phyloP scores from a whole-genome alignment of 2,888 invertebrate species.

The Aspidiotus destructor region DNA sequence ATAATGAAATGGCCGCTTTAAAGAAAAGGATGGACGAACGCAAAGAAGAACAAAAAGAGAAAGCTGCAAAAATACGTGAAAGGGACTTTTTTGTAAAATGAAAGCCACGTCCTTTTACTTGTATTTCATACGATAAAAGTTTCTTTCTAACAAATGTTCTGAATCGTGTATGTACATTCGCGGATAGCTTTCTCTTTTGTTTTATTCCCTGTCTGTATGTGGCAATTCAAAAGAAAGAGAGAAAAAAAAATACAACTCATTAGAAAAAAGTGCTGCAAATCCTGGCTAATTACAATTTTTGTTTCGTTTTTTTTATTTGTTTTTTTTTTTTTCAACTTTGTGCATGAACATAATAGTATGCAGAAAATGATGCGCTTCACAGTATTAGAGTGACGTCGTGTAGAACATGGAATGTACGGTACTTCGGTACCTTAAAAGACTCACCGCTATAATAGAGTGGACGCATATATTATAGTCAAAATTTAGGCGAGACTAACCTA shows the following conservation, averaged over 20 bases:
- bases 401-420: too few relatives aligned
- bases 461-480: too few relatives aligned
- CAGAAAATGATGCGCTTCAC: neutral
- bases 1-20: conserved; percentile 2
- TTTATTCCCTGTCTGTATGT: conserved; percentile 25
- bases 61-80: conserved; percentile 6
- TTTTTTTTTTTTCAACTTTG: conserved; percentile 14
- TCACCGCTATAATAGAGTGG: too few relatives aligned
- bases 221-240: conserved; percentile 16
- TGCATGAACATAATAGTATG: conserved; percentile 20
- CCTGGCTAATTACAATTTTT: conserved; percentile 30
- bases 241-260: conserved; percentile 23
- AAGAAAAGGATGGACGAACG: conserved; percentile 17
- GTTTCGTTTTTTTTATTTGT: conserved; percentile 28
- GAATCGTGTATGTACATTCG: conserved; percentile 26
- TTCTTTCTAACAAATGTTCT: conserved; percentile 28
- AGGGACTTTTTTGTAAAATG: conserved; percentile 23
- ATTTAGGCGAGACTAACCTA: too few relatives aligned
- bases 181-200: conserved; percentile 29
- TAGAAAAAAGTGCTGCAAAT: conserved; percentile 29
- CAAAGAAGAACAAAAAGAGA: conserved; percentile 13
- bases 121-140: conserved; percentile 29
- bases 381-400: too few relatives aligned
- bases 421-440: too few relatives aligned
- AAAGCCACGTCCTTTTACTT: conserved; percentile 25